Conservation (phyloP, 1,140 invertebrate species). For the Holcopasites calliopsidis region DNA sequence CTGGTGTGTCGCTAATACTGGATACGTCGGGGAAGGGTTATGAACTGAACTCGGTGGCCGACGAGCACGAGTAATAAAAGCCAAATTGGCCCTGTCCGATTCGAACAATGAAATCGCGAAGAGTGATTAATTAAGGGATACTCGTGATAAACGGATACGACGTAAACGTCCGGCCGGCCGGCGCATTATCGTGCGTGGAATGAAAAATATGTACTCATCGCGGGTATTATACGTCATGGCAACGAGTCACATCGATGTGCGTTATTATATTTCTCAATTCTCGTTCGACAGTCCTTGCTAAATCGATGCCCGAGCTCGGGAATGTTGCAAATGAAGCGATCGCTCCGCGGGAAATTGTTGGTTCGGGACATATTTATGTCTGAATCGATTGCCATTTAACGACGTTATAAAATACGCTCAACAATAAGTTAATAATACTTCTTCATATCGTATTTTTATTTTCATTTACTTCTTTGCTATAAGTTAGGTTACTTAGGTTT, state of each 20-base stretch:
- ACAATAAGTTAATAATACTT: too few relatives aligned
- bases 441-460: too few relatives aligned
- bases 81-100: conserved; percentile 43
- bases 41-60: background rate
- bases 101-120: conserved; percentile 44
- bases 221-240: conserved; percentile 16
- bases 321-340: background rate
- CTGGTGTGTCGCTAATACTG: background rate
- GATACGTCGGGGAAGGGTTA: background rate
- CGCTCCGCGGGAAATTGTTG: too few relatives aligned
- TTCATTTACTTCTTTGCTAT: too few relatives aligned
- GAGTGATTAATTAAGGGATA: conserved; percentile 46
- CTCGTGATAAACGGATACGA: conserved; percentile 38
- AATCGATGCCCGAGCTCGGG: background rate
- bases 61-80: conserved; percentile 29
- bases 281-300: too few relatives aligned
- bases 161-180: conserved; percentile 20
- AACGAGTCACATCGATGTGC: conserved; percentile 15
- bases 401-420: too few relatives aligned
- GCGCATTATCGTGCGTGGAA: conserved; percentile 19
- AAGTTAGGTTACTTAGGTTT: too few relatives aligned
- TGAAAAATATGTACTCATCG: conserved; percentile 33
- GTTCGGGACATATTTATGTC: too few relatives aligned
- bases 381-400: too few relatives aligned
- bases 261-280: conserved; percentile 23